These are phyloP conservation scores for Platyrinchus mystaceus DNA, from an alignment of 2,797 vertebrate species.

Conservation along the genomic window DNA sequence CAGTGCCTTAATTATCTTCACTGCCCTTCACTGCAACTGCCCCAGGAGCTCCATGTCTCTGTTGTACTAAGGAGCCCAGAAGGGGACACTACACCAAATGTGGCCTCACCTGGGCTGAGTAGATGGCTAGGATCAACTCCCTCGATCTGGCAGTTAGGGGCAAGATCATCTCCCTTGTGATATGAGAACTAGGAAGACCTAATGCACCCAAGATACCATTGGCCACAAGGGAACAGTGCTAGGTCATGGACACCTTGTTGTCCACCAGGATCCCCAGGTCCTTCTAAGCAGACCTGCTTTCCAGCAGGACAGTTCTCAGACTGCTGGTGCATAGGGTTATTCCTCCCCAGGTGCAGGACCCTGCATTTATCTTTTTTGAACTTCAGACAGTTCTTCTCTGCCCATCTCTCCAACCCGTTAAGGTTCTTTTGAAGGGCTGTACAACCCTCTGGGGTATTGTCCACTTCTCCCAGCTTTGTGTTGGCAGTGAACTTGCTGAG, in stretches of 20 bases:
- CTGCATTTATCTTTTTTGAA: not conserved
- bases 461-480: not conserved
- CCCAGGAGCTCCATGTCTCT: not conserved
- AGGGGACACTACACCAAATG: not conserved
- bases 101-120: not conserved
- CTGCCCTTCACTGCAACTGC: too few species aligned
- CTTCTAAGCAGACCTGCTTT: not conserved
- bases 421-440: not conserved
- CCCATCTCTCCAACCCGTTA: not conserved
- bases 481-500: not conserved
- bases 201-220: rapidly evolving
- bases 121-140: not conserved
- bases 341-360: rapidly evolving
- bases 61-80: not conserved
- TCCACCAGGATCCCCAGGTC: not conserved
- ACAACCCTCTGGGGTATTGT: not conserved
- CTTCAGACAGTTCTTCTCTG: not conserved
- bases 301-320: not conserved
- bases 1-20: not conserved
- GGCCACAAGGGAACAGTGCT: not conserved
- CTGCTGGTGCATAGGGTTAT: not conserved
- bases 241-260: not conserved
- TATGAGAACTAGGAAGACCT: not conserved
- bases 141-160: not conserved
- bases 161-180: not conserved